Percentiles rank a stretch among this genome's conserved stretches.
Conservation (phyloP, 2,797 vertebrate species). For the Anableps anableps region DNA sequence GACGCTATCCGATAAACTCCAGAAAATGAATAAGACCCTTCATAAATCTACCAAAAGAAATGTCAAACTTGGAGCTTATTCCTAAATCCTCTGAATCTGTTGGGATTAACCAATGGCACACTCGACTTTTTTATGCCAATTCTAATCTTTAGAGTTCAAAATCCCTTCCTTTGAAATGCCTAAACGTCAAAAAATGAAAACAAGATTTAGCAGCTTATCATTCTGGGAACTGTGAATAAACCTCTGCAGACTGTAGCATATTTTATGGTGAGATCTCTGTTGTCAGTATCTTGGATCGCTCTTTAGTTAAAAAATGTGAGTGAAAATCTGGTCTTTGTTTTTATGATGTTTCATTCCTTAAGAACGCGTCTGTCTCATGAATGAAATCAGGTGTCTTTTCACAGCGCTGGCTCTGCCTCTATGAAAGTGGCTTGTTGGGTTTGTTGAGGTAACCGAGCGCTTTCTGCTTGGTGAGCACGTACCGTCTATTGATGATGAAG, state of each 20-base stretch:
- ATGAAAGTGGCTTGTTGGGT: background rate
- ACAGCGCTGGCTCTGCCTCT: background rate
- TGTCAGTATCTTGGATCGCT: background rate
- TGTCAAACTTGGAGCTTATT: background rate
- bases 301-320: background rate
- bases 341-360: background rate
- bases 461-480: background rate
- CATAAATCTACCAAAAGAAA: background rate
- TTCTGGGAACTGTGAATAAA: background rate
- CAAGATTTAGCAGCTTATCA: background rate
- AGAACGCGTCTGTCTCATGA: background rate
- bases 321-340: background rate
- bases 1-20: background rate
- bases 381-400: conserved; percentile 9
- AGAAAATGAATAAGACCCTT: background rate
- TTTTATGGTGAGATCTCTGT: background rate
- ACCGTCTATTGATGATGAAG: background rate
- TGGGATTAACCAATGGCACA: background rate
- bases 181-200: background rate
- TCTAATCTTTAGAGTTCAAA: background rate
- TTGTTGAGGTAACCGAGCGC: background rate
- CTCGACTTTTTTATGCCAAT: background rate
- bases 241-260: background rate
- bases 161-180: background rate
- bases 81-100: background rate